Evolutionary conservation across 2,888 invertebrate species (phyloP), one percentile per base, ranked within the genome.

Genomic region (Phrixothrix hirtus): DNA sequence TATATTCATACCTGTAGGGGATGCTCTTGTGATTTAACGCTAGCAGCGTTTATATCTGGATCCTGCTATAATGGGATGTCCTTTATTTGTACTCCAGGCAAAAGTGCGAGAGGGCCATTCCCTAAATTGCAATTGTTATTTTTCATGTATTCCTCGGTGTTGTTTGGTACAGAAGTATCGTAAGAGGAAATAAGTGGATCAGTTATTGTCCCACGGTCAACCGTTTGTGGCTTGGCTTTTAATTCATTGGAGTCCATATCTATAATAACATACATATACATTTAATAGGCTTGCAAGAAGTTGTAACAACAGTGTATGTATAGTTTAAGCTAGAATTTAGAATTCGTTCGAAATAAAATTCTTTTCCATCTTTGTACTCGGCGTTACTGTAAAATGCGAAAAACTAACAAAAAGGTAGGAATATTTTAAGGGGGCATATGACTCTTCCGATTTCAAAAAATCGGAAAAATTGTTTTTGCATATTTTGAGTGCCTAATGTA

Each of bases 51-150:
- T 21, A 61, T 50, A 12, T 57, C 54, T 7, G 54, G 41, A 36
- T 63, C 62, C 59, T 75, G 75, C 75, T 76, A 75, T 74, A 75
- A 75, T 0, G 69, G 55, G 13, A 69, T 60, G 47, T 75, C 74
- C 34, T 73, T 74, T 32, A 71, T 67, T 58, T 69, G 70, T 3
- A 62, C 57, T 10, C 64, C 56, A 14, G 72, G 68, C 16, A 69
- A 55, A 5, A 71, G 51, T 10, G 68, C 58, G 12, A 73, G 60
- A 3, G 76, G 75, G 3, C 75, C 75, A 44, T 76, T 75, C 6
- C 69, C 69, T 7, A 74, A 67, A 52, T 67, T 72, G 58, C 68
- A 69, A 46, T 75, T 75, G 61, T 75, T 75, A 61, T 74, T 75
- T 5, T 72, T 66, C 59, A 67, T 52, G 30, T 65, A 64, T 34